phyloP scores from a whole-genome alignment of 2,113 vertebrate species.

The Ondatra zibethicus region DNA sequence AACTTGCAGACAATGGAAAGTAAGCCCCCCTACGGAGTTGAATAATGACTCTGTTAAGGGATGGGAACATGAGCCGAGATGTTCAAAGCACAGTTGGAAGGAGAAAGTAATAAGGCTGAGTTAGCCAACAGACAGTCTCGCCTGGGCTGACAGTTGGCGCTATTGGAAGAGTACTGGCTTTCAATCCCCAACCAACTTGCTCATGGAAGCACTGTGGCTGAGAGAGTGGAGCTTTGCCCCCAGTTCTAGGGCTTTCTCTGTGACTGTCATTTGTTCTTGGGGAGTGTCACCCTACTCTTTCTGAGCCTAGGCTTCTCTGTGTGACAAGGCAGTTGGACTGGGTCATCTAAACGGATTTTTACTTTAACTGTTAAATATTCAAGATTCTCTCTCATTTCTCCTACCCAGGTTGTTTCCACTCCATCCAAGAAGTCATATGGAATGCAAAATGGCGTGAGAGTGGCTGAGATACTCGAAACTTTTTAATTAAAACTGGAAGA shows the following conservation, averaged over 20 bases:
- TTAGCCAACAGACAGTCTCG: slow-evolving; percentile 13
- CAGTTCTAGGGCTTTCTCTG: not conserved
- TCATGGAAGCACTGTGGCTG: not conserved
- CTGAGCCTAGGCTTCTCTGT: not conserved
- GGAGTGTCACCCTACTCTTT: slow-evolving; percentile 27
- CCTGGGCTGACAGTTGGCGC: not conserved
- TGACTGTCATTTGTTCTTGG: not conserved
- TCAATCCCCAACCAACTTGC: not conserved
- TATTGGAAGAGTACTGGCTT: not conserved
- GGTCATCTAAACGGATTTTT: not conserved
- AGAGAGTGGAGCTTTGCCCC: not conserved
- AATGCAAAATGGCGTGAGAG: slow-evolving; percentile 28
- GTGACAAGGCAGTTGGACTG: not conserved
- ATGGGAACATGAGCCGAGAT: slow-evolving; percentile 55
- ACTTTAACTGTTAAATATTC: slow-evolving; percentile 20
- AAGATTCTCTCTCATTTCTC: not conserved
- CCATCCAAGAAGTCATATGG: not conserved
- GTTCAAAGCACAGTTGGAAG: slow-evolving; percentile 54
- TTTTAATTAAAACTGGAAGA: slow-evolving; percentile 54
- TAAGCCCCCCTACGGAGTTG: slow-evolving; percentile 53
- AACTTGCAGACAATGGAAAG: slow-evolving; percentile 64
- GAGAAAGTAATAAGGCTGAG: slow-evolving; percentile 59
- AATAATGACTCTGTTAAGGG: slow-evolving; percentile 69
- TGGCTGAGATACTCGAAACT: slow-evolving; percentile 5
- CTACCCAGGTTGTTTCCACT: not conserved